Conservation (phyloP, 1,140 invertebrate genomes). For the Drosophila insularis region DNA sequence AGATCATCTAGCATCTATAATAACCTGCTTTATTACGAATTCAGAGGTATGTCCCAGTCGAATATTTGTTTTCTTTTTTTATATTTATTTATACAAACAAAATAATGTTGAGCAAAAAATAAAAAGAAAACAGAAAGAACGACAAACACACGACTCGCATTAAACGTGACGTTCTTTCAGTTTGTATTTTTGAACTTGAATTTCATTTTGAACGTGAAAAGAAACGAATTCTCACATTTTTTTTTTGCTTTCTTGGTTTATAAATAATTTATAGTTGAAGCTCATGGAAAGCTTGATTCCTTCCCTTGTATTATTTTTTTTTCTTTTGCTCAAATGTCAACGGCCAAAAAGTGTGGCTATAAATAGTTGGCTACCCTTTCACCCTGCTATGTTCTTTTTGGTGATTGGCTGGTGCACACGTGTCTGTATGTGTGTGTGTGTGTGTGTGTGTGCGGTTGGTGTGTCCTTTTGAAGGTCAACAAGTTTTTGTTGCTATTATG, state of each 20-base stretch:
- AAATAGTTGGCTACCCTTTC: conserved; percentile 49
- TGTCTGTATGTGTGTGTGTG: conserved; percentile 20
- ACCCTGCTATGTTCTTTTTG: neutral
- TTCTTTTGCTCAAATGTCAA: conserved; percentile 61
- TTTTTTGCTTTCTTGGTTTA: conserved; percentile 14
- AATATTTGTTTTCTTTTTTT: conserved; percentile 42
- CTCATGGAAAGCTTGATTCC: conserved; percentile 34
- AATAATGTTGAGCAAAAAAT: conserved; percentile 15
- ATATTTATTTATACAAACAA: conserved; percentile 62
- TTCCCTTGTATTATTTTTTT: neutral
- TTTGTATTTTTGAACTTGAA: conserved; percentile 70
- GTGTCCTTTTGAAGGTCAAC: conserved; percentile 81
- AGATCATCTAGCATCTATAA: too few relatives aligned
- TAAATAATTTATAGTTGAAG: conserved; percentile 38
- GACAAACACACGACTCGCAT: conserved; percentile 47
- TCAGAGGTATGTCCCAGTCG: neutral
- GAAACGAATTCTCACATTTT: conserved; percentile 24
- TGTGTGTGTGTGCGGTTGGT: neutral
- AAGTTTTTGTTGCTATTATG: conserved; percentile 43
- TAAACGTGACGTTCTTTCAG: conserved; percentile 5
- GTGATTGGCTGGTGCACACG: conserved; percentile 39
- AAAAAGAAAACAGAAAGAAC: conserved; percentile 51
- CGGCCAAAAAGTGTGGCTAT: conserved; percentile 66
- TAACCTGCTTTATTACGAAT: too few relatives aligned
- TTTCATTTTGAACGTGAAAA: conserved; percentile 43